These are phyloP conservation scores for Mycogona germanica DNA, from an alignment of 2,888 invertebrate genomes.

Conservation along the genomic window DNA sequence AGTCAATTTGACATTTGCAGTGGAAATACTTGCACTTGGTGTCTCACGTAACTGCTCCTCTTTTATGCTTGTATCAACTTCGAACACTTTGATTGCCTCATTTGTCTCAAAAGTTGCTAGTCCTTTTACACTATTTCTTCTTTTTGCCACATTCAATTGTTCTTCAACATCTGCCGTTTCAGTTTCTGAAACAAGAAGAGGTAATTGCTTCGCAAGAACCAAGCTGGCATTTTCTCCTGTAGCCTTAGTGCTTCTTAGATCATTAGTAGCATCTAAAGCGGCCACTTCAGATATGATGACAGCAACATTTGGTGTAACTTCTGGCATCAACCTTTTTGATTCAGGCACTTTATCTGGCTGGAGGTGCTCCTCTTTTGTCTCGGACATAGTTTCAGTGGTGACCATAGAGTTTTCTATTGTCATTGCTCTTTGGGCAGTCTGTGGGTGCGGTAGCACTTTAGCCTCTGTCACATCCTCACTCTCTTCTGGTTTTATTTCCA, in stretches of 20 bases:
- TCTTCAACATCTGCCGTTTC: conserved; percentile 7
- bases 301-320: conserved; percentile 14
- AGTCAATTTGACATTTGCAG: background rate
- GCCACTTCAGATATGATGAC: conserved; percentile 11
- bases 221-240: conserved; percentile 4
- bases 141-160: background rate
- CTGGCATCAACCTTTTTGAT: conserved; percentile 7
- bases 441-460: conserved; percentile 1
- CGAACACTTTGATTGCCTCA: background rate
- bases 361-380: conserved; percentile 22
- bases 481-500: conserved; percentile 6
- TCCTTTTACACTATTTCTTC: background rate
- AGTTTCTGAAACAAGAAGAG: background rate
- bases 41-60: conserved; percentile 2
- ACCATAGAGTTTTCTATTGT: conserved; percentile 21
- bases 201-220: background rate
- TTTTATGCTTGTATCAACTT: conserved; percentile 7
- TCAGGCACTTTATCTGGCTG: conserved; percentile 8
- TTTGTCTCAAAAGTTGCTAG: background rate
- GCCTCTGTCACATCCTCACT: conserved; percentile 17
- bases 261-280: conserved; percentile 2
- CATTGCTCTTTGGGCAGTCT: conserved; percentile 14
- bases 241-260: background rate
- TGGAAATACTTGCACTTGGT: background rate
- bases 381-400: conserved; percentile 23